phyloP scores from a whole-genome alignment of 2,113 vertebrate species.

The Channa maculata region DNA sequence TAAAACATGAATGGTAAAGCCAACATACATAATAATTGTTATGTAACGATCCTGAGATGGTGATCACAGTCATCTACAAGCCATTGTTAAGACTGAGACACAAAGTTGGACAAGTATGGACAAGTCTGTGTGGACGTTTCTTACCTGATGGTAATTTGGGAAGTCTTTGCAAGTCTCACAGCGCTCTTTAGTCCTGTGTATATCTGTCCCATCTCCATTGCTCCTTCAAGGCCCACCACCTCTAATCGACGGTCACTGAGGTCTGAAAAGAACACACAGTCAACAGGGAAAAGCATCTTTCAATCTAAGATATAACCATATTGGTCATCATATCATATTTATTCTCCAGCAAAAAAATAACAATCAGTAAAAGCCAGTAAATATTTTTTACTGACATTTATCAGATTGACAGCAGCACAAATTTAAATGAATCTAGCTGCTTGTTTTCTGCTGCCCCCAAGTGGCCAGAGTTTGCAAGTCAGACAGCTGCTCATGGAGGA shows the following conservation, averaged over 20 bases:
- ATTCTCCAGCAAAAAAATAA: no score
- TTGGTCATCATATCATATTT: no score
- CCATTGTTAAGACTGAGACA: background rate
- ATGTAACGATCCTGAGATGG: constrained; percentile 12
- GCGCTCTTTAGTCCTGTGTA: constrained; percentile 93
- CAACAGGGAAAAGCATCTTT: background rate
- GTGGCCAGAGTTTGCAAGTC: no score
- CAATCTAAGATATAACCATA: background rate
- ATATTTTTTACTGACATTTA: no score
- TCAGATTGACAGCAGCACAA: no score
- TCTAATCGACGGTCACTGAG: constrained; percentile 90
- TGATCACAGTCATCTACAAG: constrained; percentile 2
- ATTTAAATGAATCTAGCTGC: no score
- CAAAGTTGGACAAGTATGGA: constrained; percentile 15
- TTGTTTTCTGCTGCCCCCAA: no score
- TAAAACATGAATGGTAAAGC: constrained; percentile 31
- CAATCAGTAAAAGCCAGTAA: no score
- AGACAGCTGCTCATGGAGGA: no score
- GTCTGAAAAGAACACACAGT: constrained; percentile 76
- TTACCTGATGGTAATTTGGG: constrained; percentile 91
- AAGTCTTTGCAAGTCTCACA: constrained; percentile 91
- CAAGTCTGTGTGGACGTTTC: constrained; percentile 16
- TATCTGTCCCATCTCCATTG: constrained; percentile 95
- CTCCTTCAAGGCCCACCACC: constrained; percentile 92
- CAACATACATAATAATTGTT: constrained; percentile 9